Evolutionary conservation across 2,113 vertebrate species (phyloP).

Genomic region (Rhinogobius similis): DNA sequence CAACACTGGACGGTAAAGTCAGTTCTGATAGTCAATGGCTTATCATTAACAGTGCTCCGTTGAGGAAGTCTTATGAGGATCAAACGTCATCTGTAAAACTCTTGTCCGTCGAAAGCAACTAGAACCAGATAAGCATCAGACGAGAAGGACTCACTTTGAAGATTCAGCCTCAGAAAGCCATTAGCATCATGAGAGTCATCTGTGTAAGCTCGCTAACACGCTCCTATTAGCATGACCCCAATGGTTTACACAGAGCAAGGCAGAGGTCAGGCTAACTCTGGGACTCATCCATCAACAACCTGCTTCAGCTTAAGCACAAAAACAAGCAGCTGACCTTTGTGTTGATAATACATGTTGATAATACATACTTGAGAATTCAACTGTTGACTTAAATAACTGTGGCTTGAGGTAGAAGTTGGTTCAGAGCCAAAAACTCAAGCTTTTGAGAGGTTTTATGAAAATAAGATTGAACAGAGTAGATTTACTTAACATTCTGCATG

Average conservation of each 20-base stretch:
- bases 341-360: neutral
- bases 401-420: neutral
- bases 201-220: constrained; percentile 25
- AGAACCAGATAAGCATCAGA: constrained; percentile 55
- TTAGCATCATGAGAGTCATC: constrained; percentile 45
- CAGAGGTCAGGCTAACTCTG: constrained; percentile 3
- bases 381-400: neutral
- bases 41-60: constrained; percentile 7
- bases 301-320: constrained; percentile 47
- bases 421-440: too few relatives aligned
- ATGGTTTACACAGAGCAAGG: constrained; percentile 37
- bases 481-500: too few relatives aligned
- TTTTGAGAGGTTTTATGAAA: neutral
- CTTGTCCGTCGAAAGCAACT: constrained; percentile 41
- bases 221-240: constrained; percentile 46
- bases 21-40: neutral
- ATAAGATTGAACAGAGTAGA: too few relatives aligned
- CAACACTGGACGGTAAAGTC: neutral
- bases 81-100: constrained; percentile 27
- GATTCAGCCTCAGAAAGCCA: constrained; percentile 55
- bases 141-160: constrained; percentile 54
- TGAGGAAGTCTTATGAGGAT: constrained; percentile 4
- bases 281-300: constrained; percentile 43
- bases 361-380: constrained; percentile 18
- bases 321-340: constrained; percentile 34